A percentile compares a stretch with the other conserved stretches of the same genome.
Conservation (phyloP, 1,140 invertebrate species). For the Leucophenga varia region DNA sequence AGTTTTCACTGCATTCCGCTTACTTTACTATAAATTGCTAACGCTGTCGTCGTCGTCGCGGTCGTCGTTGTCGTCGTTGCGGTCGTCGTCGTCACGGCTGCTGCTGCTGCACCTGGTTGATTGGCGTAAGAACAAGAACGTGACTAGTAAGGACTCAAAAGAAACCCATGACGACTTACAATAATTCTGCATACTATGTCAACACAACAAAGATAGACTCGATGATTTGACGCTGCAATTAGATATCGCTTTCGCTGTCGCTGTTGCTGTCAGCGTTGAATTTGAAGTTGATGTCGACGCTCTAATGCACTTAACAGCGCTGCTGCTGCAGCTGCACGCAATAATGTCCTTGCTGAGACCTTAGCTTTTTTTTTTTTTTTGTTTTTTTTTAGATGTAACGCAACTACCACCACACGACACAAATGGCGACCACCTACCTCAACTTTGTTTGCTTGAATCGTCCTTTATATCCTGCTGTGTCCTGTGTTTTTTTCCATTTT, state of each 20-base stretch:
- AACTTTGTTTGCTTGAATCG: too few species aligned
- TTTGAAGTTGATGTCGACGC: too few species aligned
- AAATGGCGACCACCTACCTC: too few species aligned
- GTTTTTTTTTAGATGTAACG: too few species aligned
- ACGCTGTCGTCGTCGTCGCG: background rate
- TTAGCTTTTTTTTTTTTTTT: too few species aligned
- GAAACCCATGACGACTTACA: slow-evolving; percentile 3
- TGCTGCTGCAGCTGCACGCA: too few species aligned
- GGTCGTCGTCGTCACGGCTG: slow-evolving; percentile 1
- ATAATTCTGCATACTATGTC: slow-evolving; percentile 48
- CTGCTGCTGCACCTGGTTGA: slow-evolving; percentile 34
- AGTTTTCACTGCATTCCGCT: slow-evolving; percentile 5
- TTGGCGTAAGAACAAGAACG: too few species aligned
- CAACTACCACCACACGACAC: too few species aligned
- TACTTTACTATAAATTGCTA: background rate
- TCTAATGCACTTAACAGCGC: slow-evolving; percentile 25
- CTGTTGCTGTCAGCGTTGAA: slow-evolving; percentile 8
- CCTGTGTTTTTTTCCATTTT: too few species aligned
- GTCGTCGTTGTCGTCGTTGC: slow-evolving; percentile 2
- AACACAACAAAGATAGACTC: slow-evolving; percentile 29
- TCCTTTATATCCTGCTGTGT: too few species aligned
- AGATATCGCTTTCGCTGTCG: slow-evolving; percentile 9
- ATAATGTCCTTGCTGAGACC: too few species aligned
- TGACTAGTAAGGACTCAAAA: background rate
- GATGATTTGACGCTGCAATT: too few species aligned